phyloP scores from a whole-genome alignment of 1,140 invertebrate genomes.

The Drosophila lacertosa region DNA sequence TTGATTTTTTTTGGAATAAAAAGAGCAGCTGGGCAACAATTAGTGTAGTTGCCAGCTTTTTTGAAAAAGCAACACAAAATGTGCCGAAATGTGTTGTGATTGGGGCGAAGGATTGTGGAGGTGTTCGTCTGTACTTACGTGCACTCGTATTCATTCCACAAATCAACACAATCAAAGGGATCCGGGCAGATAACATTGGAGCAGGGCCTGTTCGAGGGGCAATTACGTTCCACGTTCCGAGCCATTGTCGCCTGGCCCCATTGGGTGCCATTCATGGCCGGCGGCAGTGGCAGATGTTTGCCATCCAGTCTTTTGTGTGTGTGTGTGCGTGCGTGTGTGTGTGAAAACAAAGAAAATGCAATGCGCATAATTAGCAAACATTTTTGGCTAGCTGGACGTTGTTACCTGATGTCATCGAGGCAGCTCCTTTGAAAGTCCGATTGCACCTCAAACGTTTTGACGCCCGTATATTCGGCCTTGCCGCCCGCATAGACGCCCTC shows the following conservation, averaged over 20 bases:
- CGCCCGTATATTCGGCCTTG: slow-evolving; percentile 88
- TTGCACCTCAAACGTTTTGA: slow-evolving; percentile 87
- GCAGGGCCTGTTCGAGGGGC: slow-evolving; percentile 88
- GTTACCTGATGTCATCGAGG: slow-evolving; percentile 84
- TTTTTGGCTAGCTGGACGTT: background rate
- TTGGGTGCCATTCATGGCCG: slow-evolving; percentile 87
- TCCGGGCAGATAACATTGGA: slow-evolving; percentile 86
- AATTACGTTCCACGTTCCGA: slow-evolving; percentile 85
- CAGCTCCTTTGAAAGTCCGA: slow-evolving; percentile 86
- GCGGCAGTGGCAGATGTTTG: slow-evolving; percentile 87
- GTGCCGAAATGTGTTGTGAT: background rate
- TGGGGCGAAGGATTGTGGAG: background rate
- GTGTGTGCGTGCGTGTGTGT: slow-evolving; percentile 82
- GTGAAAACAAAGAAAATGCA: slow-evolving; percentile 48
- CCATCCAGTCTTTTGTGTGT: slow-evolving; percentile 87
- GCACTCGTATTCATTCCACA: slow-evolving; percentile 89
- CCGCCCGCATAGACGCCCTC: slow-evolving; percentile 88
- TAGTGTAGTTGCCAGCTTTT: background rate
- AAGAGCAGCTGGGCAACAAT: background rate
- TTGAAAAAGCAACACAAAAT: background rate
- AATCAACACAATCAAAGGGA: slow-evolving; percentile 88
- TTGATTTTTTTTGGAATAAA: background rate
- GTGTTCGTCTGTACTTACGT: slow-evolving; percentile 85
- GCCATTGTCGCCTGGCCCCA: slow-evolving; percentile 87
- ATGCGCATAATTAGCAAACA: slow-evolving; percentile 14